These are phyloP conservation scores for Gymnoscopelus microlampas DNA, from an alignment of 2,797 vertebrate species.

Conservation along the genomic window DNA sequence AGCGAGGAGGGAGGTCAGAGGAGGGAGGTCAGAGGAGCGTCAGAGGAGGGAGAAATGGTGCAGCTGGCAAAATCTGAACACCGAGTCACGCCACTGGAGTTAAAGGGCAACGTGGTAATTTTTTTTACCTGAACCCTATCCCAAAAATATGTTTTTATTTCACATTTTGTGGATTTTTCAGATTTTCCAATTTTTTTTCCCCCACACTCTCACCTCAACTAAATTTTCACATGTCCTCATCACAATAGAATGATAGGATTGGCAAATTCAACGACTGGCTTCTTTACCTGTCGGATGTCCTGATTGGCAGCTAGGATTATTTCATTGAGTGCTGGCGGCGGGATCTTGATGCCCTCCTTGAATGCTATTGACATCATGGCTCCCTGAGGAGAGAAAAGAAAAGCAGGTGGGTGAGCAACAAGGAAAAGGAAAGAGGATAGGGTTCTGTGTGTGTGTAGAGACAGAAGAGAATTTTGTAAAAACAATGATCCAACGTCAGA, in stretches of 20 bases:
- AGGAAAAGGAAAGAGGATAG: neutral
- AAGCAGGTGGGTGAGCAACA: neutral
- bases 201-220: too few species aligned
- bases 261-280: neutral
- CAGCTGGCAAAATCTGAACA: neutral
- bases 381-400: conserved; percentile 76
- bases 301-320: conserved; percentile 96
- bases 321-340: conserved; percentile 95
- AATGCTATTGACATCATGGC: conserved; percentile 98
- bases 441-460: too few species aligned
- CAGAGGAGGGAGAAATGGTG: neutral
- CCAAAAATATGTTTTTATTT: too few species aligned
- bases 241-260: too few species aligned
- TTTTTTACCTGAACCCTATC: too few species aligned
- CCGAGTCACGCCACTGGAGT: too few species aligned
- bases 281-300: conserved; percentile 93
- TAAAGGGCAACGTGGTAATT: too few species aligned
- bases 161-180: too few species aligned
- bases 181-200: too few species aligned
- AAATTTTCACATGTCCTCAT: too few species aligned
- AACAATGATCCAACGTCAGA: too few species aligned
- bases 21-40: neutral
- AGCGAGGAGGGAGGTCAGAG: neutral
- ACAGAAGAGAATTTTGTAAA: too few species aligned
- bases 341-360: conserved; percentile 96